Conservation (phyloP, 2,797 vertebrate genomes). For the Brachymystax lenok region DNA sequence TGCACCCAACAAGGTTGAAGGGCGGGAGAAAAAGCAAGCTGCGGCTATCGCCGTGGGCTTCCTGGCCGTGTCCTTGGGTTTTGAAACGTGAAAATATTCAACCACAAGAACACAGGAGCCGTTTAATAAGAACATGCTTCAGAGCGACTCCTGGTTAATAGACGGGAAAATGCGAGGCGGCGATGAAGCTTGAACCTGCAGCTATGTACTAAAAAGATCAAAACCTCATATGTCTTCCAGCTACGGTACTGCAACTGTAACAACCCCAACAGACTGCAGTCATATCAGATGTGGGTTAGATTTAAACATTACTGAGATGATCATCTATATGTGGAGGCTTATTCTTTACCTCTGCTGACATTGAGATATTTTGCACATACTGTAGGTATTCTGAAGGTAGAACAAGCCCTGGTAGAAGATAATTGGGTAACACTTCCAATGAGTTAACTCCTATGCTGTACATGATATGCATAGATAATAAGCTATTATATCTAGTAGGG, state of each 20-base stretch:
- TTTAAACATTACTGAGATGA: slow-evolving; percentile 50
- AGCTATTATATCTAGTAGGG: background rate
- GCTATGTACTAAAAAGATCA: slow-evolving; percentile 64
- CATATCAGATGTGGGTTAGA: slow-evolving; percentile 58
- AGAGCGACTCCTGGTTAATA: slow-evolving; percentile 65
- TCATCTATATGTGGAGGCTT: background rate
- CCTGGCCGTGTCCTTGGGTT: slow-evolving; percentile 73
- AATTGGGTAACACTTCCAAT: background rate
- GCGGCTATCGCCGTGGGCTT: slow-evolving; percentile 63
- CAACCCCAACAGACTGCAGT: slow-evolving; percentile 56
- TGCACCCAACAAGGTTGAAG: slow-evolving; percentile 76
- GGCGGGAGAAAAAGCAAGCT: slow-evolving; percentile 9
- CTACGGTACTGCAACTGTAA: slow-evolving; percentile 8
- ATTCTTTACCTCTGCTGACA: too few species aligned
- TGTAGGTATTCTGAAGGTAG: background rate
- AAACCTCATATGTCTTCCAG: slow-evolving; percentile 67
- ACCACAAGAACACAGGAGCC: slow-evolving; percentile 69
- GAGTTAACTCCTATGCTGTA: background rate
- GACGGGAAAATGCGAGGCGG: slow-evolving; percentile 66
- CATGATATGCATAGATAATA: background rate
- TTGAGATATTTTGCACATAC: background rate
- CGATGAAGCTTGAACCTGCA: slow-evolving; percentile 56
- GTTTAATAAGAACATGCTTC: slow-evolving; percentile 70
- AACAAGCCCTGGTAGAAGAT: background rate
- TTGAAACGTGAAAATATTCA: slow-evolving; percentile 56